Conservation (phyloP, 1,140 invertebrate species). For the Tetraneura akinire region DNA sequence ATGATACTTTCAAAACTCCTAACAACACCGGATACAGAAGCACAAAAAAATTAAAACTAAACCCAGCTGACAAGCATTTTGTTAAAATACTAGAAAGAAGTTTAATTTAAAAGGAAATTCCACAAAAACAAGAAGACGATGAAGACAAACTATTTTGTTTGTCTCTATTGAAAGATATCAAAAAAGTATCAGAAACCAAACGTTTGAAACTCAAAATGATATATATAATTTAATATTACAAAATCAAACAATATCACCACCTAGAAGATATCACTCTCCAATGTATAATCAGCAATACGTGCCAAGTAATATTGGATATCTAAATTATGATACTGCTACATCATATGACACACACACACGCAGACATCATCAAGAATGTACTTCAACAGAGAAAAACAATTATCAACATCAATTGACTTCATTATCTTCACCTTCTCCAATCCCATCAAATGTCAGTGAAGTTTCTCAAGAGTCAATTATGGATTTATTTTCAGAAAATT, state of each 20-base stretch:
- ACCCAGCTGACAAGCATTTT: slow-evolving; percentile 5
- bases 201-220: slow-evolving; percentile 15
- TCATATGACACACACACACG: slow-evolving; percentile 2
- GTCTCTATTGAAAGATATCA: slow-evolving; percentile 2
- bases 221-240: slow-evolving; percentile 23
- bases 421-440: slow-evolving; percentile 25
- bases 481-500: slow-evolving; percentile 17
- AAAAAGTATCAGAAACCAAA: slow-evolving; percentile 22
- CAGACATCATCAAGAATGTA: slow-evolving; percentile 8
- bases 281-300: slow-evolving; percentile 14
- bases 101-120: not conserved
- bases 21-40: slow-evolving; percentile 12
- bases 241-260: slow-evolving; percentile 29
- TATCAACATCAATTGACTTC: slow-evolving; percentile 21
- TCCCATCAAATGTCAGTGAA: slow-evolving; percentile 3
- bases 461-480: not conserved
- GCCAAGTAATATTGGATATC: slow-evolving; percentile 9
- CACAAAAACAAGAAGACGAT: slow-evolving; percentile 23
- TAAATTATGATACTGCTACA: slow-evolving; percentile 4
- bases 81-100: not conserved
- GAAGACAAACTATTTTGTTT: slow-evolving; percentile 33
- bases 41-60: slow-evolving; percentile 22
- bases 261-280: slow-evolving; percentile 22
- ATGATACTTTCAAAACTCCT: slow-evolving; percentile 6
- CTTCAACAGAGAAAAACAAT: slow-evolving; percentile 17